Base-by-base conservation (phyloP, 2,888 invertebrate species). In the Drosophila formosana region DNA sequence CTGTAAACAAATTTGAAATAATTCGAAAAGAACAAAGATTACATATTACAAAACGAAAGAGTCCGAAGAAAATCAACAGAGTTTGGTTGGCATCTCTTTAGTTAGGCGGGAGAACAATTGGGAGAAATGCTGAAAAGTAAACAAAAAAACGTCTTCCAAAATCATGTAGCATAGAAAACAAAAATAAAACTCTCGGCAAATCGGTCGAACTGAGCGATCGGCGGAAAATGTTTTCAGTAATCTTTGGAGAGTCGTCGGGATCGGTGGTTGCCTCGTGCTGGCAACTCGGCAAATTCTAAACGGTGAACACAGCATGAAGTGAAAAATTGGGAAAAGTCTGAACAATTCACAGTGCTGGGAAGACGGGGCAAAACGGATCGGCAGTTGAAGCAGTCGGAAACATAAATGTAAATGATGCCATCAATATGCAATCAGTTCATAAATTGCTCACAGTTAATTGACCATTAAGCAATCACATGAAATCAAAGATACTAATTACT, bases 401-500 rank as follows among this genome's bases (percentile, higher is more conserved):
- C 63, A 70, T 77, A 70, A 77, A 60, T 77, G 76, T 73, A 76
- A 76, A 73, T 77, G 49, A 77, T 65, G 68, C 76, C 68, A 68
- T 76, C 39, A 66, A 50, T n/a, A n/a, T 37, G 28, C 62, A 71
- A 76, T 65, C 57, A 65, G 72, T 69, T 68, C 60, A 78, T 75
- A 61, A 78, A 75, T 61, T 58, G 49, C 9, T 47, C 63, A 39
- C n/a, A 66, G 39, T 56, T 75, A 66, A 78, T 78, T 62, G 66
- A 23, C 55, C 72, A 75, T 75, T 13, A 58, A 57, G 53, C 50
- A 66, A 57, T 75, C 66, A 49, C 50, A 60, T 77, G 52, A 63
- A 78, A 84, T 72, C 66, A 79, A 79, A 67, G 64, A 61, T 58
- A 61, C 64, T 78, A 80, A 82, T 86, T 81, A 70, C 67, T 81